A percentile compares a stretch with the other conserved stretches of the same genome.
Evolutionary conservation across 2,797 vertebrate species (phyloP).

Genomic region (Odontamblyopus lacepedii): DNA sequence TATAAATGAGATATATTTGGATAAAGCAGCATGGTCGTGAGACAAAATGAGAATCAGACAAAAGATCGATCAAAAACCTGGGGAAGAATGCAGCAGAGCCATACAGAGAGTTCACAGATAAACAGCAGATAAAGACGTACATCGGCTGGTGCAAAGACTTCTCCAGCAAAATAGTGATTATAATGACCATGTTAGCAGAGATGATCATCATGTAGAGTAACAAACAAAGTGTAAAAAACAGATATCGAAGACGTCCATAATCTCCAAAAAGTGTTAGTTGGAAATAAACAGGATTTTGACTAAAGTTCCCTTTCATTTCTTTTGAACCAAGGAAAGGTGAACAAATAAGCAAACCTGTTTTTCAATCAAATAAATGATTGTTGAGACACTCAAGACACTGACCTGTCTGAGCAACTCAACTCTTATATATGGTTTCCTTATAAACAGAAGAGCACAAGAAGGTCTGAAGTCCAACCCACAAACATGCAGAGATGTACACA

Average conservation of each 20-base stretch:
- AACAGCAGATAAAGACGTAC: constrained; percentile 60
- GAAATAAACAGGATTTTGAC: constrained; percentile 36
- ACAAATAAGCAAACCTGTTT: background rate
- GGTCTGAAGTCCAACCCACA: background rate
- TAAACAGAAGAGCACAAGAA: background rate
- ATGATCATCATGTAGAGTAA: constrained; percentile 44
- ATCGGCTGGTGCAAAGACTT: constrained; percentile 58
- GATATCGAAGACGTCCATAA: constrained; percentile 47
- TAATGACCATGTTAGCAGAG: constrained; percentile 51
- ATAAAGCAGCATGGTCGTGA: constrained; percentile 43
- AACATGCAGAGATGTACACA: background rate
- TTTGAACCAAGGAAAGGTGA: background rate
- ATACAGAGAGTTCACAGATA: constrained; percentile 61
- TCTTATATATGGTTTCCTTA: background rate
- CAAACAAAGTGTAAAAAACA: constrained; percentile 39
- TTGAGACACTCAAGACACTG: background rate
- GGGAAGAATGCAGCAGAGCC: constrained; percentile 58
- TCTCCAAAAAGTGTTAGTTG: constrained; percentile 57
- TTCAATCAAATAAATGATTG: background rate
- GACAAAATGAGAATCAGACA: constrained; percentile 54
- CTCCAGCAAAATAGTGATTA: constrained; percentile 44
- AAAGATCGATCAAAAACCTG: constrained; percentile 54
- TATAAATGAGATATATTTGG: constrained; percentile 61
- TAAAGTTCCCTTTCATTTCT: background rate
- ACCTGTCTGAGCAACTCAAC: background rate